Base-by-base conservation (phyloP, 1,140 invertebrate genomes). In the Nixonia krombeini region DNA sequence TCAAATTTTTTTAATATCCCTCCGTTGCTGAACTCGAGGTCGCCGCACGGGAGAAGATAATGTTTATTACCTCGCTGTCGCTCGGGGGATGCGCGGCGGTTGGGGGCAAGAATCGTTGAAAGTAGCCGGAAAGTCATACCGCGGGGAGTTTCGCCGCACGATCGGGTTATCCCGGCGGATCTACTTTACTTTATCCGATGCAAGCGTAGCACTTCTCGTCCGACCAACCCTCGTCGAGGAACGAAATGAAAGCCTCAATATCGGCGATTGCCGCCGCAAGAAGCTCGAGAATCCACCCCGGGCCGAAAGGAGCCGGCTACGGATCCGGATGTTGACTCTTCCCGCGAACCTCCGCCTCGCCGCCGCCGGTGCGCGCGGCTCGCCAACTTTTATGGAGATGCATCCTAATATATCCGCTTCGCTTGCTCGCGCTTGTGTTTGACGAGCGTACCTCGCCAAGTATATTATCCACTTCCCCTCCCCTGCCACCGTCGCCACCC, bases 161-260 rank as follows among this genome's bases (percentile, higher is more conserved):
- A 69, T 69, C 58, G 55, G 53, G 46, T 68, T 68, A 68, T 61
- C 41, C 44, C 40, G 51, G 45, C 58, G 59, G 64, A 70, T 64
- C 55, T 70, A 70, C 59, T 69, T 59, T 63, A 44, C 49, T 63
- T 63, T 69, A 69, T 69, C 55, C 55, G 50, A 50, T 64, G 66
- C 59, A 64, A 69, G 55, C 59, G 59, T 59, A 64, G 50, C 58
- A 53, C 23, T 53, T 56, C 47, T 68, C 57, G 65, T 58, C 62
- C 56, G 26, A 71, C 45, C 37, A 71, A 61, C 69, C 64, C 59
- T 67, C 59, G 63, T 66, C 50, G 55, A 76, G 76, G 76, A 74
- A 79, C 70, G 81, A 84, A 84, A 85, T 84, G 81, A 85, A 84
- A 83, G 73, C 79, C 80, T 85, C 81, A 85, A 85, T 85, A 85